Base-by-base conservation (phyloP, 2,113 vertebrate genomes). In the Albula glossodonta region DNA sequence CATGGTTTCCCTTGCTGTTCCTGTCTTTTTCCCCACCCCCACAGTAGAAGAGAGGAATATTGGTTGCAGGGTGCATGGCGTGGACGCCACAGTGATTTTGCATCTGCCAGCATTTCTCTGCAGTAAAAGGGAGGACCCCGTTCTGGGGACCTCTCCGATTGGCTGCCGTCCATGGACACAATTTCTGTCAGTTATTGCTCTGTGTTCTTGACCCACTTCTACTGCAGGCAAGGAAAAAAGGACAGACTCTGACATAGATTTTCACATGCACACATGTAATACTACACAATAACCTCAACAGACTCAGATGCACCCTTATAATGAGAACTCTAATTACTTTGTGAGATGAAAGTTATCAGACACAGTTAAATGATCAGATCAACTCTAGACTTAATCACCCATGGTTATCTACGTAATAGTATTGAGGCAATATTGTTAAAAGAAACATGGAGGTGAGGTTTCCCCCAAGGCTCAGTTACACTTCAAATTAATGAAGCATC, bases 121-220 rank as follows among this genome's bases (percentile, higher is more conserved):
- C 78, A 79, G 31, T 48, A 31, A 15, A n/a, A 11, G 77, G 31
- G 9, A 2, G 48, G 78, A 48, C 41, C 48, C 12, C 13, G 48
- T 48, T 79, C 78, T 17, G 41, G 5, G 78, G 31, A 50, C 41
- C n/a, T 13, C 78, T 50, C 78, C 10, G 41, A 79, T 50, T 79
- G 78, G 78, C 31, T 79, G 15, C 41, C 50, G 78, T 12, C 78
- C 15, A 19, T 48, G 50, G 78, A 11, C 41, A 17, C 22, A 13
- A 49, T 50, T 15, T 50, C 78, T 17, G 78, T 25, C 74, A 9
- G 41, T 79, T 79, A 15, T 41, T 25, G 70, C 51, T 56, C 9
- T 1, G 78, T n/a, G 15, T 81, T 85, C 89, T 83, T 91, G 90
- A 91, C 88, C 90, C 88, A 91, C 86, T 91, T 91, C 31, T 89